Conservation (phyloP, 2,797 vertebrate genomes). For the Yasuhikotakia modesta region DNA sequence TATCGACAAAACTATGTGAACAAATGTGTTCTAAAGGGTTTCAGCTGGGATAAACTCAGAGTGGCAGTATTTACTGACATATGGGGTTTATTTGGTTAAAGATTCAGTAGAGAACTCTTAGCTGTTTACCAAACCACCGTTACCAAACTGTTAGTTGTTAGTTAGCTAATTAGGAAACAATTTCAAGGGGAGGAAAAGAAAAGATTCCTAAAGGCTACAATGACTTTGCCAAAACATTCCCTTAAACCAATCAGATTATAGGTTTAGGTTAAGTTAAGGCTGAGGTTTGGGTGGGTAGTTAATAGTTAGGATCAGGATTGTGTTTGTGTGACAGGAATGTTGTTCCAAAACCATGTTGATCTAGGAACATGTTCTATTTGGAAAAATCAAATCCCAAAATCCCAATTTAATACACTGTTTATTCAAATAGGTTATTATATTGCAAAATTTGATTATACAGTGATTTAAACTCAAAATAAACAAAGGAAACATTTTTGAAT, state of each 20-base stretch:
- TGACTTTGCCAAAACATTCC: slow-evolving; percentile 2
- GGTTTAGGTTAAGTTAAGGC: slow-evolving; percentile 6
- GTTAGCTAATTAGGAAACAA: slow-evolving; percentile 4
- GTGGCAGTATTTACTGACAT: not conserved
- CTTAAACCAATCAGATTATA: slow-evolving; percentile 9
- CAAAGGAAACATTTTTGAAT: not conserved
- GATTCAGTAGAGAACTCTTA: not conserved
- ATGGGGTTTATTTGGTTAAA: not conserved
- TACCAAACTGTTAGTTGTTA: slow-evolving; percentile 12
- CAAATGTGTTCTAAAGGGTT: not conserved
- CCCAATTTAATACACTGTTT: not conserved
- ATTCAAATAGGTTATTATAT: not conserved
- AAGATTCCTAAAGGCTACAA: not conserved
- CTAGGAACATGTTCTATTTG: slow-evolving; percentile 30
- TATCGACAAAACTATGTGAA: not conserved
- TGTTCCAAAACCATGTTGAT: slow-evolving; percentile 11
- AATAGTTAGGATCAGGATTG: slow-evolving; percentile 57
- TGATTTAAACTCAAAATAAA: slow-evolving; percentile 4
- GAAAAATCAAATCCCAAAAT: not conserved
- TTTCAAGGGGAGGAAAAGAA: not conserved
- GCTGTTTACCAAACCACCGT: slow-evolving; percentile 1
- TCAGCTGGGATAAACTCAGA: not conserved
- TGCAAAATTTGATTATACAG: not conserved
- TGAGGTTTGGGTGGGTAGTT: slow-evolving; percentile 36
- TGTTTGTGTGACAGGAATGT: slow-evolving; percentile 15